Conservation (phyloP, 2,797 vertebrate species). For the Leptoclinus maculatus region DNA sequence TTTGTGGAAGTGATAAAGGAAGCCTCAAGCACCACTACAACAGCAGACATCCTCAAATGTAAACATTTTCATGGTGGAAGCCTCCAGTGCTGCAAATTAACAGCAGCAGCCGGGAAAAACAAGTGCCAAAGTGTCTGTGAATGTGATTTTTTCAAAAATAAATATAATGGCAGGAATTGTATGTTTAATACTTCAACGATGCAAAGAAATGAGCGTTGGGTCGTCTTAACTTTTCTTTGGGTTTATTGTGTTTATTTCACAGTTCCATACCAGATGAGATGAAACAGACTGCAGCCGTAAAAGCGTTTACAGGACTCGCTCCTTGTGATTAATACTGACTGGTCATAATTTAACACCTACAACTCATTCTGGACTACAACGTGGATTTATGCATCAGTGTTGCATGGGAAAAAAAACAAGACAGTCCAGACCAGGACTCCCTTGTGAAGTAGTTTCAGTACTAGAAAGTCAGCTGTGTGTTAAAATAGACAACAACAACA, state of each 20-base stretch:
- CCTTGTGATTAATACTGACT: slow-evolving; percentile 34
- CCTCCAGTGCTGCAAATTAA: neutral
- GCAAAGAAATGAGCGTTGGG: neutral
- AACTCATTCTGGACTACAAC: neutral
- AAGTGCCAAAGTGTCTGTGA: neutral
- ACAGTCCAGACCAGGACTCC: neutral
- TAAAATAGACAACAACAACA: neutral
- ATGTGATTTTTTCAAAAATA: neutral
- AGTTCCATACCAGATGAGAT: slow-evolving; percentile 25
- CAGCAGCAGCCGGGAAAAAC: neutral
- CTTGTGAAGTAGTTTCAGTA: neutral
- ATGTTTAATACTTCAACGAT: neutral
- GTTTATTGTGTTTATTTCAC: slow-evolving; percentile 20
- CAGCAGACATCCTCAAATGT: slow-evolving; percentile 31
- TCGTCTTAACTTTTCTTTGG: neutral
- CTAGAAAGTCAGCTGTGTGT: neutral
- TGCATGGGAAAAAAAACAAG: neutral
- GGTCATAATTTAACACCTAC: neutral
- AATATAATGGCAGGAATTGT: neutral
- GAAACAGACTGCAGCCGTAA: slow-evolving; percentile 30
- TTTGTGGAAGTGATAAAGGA: slow-evolving; percentile 20
- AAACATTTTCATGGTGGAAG: slow-evolving; percentile 32
- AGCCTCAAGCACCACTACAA: slow-evolving; percentile 12
- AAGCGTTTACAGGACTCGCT: neutral
- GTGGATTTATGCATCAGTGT: neutral